Evolutionary conservation across 1,140 invertebrate genomes (phyloP).

Genomic region (Heliconius eleuchia): DNA sequence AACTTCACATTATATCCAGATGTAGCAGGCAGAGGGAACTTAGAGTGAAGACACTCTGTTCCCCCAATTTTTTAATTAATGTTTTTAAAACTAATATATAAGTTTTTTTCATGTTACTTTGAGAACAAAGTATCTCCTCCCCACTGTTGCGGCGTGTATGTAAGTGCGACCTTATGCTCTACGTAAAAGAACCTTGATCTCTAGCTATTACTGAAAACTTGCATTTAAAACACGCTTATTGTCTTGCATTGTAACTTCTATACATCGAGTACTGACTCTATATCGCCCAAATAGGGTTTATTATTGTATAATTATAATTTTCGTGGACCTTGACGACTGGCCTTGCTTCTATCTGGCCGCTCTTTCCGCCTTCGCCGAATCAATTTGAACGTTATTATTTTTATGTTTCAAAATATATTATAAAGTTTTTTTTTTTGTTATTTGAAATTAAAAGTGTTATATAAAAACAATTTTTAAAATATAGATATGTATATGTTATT

Average conservation of each 20-base stretch:
- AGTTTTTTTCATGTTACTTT: background rate
- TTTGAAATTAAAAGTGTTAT: background rate
- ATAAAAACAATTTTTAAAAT: background rate
- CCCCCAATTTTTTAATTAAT: too few species aligned
- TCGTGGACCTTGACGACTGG: conserved; percentile 71
- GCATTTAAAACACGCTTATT: conserved; percentile 76
- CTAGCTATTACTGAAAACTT: conserved; percentile 79
- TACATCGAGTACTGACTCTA: conserved; percentile 52
- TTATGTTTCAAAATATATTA: conserved; percentile 39
- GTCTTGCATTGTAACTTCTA: conserved; percentile 57
- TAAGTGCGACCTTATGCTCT: conserved; percentile 46
- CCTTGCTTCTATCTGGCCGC: conserved; percentile 76
- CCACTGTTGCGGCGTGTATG: conserved; percentile 26
- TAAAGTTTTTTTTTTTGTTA: background rate
- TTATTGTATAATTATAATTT: conserved; percentile 52
- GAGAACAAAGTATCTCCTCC: conserved; percentile 21
- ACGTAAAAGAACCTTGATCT: conserved; percentile 70
- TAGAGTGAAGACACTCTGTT: too few species aligned
- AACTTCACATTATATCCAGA: too few species aligned
- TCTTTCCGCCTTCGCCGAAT: conserved; percentile 80
- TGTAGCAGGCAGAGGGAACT: too few species aligned
- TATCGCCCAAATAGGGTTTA: conserved; percentile 50
- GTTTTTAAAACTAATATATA: background rate
- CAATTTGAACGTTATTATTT: conserved; percentile 77
- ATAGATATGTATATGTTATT: background rate